Percentiles rank a stretch among this genome's conserved stretches.
Conservation (phyloP, 2,888 invertebrate species). For the Eumacrocentrus americanus region DNA sequence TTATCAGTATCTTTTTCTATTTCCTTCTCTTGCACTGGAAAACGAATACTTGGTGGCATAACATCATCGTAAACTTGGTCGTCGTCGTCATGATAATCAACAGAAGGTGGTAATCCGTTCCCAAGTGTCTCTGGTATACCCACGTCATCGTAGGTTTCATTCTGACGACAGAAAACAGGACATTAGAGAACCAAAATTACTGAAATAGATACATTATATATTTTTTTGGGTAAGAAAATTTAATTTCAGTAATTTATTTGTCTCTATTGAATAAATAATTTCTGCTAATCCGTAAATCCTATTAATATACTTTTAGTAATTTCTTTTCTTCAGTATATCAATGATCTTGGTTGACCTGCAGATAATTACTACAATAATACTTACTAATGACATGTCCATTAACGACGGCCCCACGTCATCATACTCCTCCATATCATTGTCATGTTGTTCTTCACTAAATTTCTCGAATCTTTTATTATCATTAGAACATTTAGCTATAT, state of each 20-base stretch:
- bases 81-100: constrained; percentile 29
- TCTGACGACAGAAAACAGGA: constrained; percentile 23
- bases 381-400: background rate
- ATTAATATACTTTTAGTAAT: too few species aligned
- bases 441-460: constrained; percentile 16
- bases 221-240: too few species aligned
- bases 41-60: constrained; percentile 32
- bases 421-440: constrained; percentile 32
- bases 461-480: background rate
- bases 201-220: too few species aligned
- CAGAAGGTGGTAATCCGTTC: constrained; percentile 4
- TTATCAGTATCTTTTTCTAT: background rate
- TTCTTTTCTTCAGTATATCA: too few species aligned
- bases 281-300: too few species aligned
- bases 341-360: too few species aligned
- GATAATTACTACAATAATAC: too few species aligned
- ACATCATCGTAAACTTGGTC: constrained; percentile 49
- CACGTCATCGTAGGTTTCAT: constrained; percentile 40
- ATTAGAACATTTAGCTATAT: constrained; percentile 15
- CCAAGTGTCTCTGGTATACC: constrained; percentile 26
- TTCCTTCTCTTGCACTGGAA: background rate
- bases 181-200: too few species aligned
- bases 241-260: too few species aligned
- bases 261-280: too few species aligned
- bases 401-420: constrained; percentile 35